A percentile compares a stretch with the other conserved stretches of the same genome.
Conservation (phyloP, 2,797 vertebrate species). For the Clarias platycephalus region DNA sequence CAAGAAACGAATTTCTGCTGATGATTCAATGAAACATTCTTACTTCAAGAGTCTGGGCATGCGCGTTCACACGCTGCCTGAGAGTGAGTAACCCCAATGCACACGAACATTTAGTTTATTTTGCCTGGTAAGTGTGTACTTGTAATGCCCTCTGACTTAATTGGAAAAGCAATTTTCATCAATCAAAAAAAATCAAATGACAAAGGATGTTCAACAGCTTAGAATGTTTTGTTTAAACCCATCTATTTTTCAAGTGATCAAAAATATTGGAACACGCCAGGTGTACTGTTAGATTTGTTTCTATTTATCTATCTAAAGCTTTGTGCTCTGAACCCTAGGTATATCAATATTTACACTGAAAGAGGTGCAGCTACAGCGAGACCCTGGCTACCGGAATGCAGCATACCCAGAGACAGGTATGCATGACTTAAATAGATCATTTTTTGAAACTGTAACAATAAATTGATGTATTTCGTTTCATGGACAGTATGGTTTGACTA, state of each 20-base stretch:
- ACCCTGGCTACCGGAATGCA: constrained; percentile 97
- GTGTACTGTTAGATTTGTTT: background rate
- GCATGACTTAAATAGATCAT: constrained; percentile 1
- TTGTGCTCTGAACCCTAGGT: constrained; percentile 69
- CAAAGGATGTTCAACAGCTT: background rate
- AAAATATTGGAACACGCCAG: background rate
- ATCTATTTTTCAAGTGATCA: background rate
- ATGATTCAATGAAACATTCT: constrained; percentile 95
- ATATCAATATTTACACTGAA: constrained; percentile 97
- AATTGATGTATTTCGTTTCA: background rate
- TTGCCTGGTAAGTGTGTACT: background rate
- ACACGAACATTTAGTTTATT: constrained; percentile 12
- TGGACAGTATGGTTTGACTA: background rate
- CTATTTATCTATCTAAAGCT: background rate
- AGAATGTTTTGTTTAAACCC: background rate
- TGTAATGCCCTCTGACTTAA: background rate
- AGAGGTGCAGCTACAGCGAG: constrained; percentile 96
- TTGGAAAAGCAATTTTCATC: background rate
- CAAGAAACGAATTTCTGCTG: constrained; percentile 95
- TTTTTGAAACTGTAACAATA: background rate
- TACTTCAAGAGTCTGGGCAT: constrained; percentile 95
- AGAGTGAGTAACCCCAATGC: constrained; percentile 80
- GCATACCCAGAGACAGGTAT: constrained; percentile 93
- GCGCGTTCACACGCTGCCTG: constrained; percentile 85
- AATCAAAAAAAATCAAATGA: background rate